Evolutionary conservation across 2,797 vertebrate genomes (phyloP), one percentile per base, ranked within the genome.

Genomic region (Pogoniulus pusillus): DNA sequence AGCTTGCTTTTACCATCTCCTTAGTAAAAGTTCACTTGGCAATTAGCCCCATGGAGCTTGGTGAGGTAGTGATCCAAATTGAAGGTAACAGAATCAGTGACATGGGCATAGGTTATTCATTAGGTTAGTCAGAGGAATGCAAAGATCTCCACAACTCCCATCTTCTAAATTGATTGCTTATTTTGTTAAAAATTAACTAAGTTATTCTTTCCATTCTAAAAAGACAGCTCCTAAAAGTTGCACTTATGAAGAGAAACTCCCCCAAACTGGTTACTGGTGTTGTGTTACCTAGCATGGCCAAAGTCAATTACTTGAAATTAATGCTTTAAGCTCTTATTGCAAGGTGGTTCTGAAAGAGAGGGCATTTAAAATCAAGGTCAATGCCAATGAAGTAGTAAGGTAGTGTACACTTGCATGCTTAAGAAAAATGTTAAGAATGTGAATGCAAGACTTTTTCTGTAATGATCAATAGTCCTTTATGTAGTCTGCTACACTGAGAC

Each of bases 261-360:
- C 72, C 43, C 15, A 32, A 37, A 39, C 8, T 49, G 2, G 64
- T 92, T 34, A 65, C 11, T 27, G 68, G 39, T 69, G 22, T 32
- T 75, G 43, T 60, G 26, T 86, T 68, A 57, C 37, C 35, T 55
- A 12, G 12, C 54, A 51, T 9, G 63, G 10, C 53, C 20, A 54
- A 75, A 95, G 94, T 91, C 58, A 85, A 81, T 80, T 16, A 91
- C 47, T 94, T 81, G 65, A 91, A 94, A 90, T 82, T 51, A 70
- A 90, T 69, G 51, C 45, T 91, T 95, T 90, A 69, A 96, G 93
- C 85, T 93, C 13, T 26, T 94, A 89, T 79, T 91, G 64, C 55
- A 94, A 88, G 4, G 5, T 82, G 71, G 57, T 91, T 96, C 55
- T 83, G n/a, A 85, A 93, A 93, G 47, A 93, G 29, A 91, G 47